These are phyloP conservation scores for Brachionus sp. DNA, from an alignment of 1,140 invertebrate genomes.

Conservation along the genomic window DNA sequence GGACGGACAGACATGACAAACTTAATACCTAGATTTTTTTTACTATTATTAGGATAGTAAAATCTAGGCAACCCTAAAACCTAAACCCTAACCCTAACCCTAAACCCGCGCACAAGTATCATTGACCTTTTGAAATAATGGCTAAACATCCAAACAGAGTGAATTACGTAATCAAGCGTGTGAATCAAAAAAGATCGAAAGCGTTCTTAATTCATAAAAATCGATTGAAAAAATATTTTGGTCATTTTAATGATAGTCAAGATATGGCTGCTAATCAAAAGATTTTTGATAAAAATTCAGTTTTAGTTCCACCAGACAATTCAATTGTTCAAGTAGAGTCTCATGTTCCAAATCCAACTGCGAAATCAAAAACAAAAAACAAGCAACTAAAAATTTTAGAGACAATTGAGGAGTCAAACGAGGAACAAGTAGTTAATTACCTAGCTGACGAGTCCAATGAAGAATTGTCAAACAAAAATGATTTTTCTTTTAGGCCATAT, in stretches of 20 bases:
- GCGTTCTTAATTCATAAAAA: not conserved
- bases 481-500: not conserved
- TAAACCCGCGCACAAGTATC: not conserved
- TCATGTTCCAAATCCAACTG: not conserved
- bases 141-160: not conserved
- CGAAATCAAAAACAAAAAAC: not conserved
- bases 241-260: constrained; percentile 11
- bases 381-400: not conserved
- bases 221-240: constrained; percentile 5
- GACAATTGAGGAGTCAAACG: not conserved
- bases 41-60: too few species aligned
- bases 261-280: not conserved
- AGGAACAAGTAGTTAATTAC: not conserved
- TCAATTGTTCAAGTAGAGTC: not conserved
- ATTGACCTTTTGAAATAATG: not conserved
- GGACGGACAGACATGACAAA: too few species aligned
- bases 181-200: not conserved
- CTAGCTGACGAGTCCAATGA: not conserved
- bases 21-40: too few species aligned
- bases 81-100: too few species aligned
- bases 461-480: not conserved
- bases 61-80: too few species aligned
- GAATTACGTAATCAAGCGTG: not conserved
- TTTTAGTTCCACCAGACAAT: not conserved
- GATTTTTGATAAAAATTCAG: not conserved